Conservation (phyloP, 2,888 invertebrate genomes). For the Vandiemenella viatica region DNA sequence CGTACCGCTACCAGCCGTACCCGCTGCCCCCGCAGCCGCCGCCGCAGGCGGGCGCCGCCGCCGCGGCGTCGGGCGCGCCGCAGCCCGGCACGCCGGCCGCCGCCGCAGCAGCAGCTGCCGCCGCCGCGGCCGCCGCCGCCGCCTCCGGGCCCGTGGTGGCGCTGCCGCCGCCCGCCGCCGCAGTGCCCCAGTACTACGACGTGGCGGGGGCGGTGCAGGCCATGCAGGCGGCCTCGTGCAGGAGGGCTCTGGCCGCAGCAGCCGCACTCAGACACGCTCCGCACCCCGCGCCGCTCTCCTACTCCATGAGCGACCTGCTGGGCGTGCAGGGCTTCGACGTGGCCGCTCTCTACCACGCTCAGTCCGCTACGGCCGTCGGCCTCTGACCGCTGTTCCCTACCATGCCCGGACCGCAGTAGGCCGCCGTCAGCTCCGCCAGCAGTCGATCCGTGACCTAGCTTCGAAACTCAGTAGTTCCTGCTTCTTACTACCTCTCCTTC, state of each 20-base stretch:
- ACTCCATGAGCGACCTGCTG: conserved; percentile 54
- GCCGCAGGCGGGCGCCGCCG: conserved; percentile 20
- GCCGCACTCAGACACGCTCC: conserved; percentile 13
- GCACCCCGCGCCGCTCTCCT: conserved; percentile 37
- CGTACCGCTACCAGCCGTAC: conserved; percentile 45
- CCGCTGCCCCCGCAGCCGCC: conserved; percentile 49
- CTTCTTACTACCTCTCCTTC: background rate
- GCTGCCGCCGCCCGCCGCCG: conserved; percentile 25
- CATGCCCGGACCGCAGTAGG: conserved; percentile 13
- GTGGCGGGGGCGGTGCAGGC: conserved; percentile 28
- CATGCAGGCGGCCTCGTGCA: conserved; percentile 26
- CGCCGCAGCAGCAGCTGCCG: conserved; percentile 26
- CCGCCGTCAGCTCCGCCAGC: conserved; percentile 24
- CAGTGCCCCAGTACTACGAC: conserved; percentile 27
- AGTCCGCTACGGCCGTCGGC: conserved; percentile 47
- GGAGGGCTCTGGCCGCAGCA: conserved; percentile 40
- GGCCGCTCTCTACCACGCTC: conserved; percentile 48
- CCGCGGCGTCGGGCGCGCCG: conserved; percentile 25
- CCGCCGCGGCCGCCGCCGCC: conserved; percentile 27
- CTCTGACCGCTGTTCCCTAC: conserved; percentile 39
- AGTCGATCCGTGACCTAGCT: too few relatives aligned
- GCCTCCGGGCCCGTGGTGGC: conserved; percentile 30
- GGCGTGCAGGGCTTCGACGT: conserved; percentile 53
- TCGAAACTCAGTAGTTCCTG: background rate
- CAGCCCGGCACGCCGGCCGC: conserved; percentile 24